Conservation (phyloP, 2,797 vertebrate genomes). For the Lacerta agilis region DNA sequence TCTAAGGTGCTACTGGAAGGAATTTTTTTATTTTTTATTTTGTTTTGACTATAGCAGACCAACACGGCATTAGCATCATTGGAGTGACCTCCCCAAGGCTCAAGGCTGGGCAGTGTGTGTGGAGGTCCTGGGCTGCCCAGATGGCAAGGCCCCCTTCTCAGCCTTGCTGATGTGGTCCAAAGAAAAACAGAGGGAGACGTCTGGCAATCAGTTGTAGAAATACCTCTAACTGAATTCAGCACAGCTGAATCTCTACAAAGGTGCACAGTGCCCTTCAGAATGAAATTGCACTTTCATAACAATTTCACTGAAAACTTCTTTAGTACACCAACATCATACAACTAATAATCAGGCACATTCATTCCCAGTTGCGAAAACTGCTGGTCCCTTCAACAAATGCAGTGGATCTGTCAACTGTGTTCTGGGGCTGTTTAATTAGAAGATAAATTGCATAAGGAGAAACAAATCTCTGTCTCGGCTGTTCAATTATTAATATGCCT, state of each 20-base stretch:
- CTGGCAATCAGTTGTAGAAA: neutral
- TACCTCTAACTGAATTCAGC: neutral
- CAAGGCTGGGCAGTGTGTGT: too few species aligned
- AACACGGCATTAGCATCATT: too few species aligned
- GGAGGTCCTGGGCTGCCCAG: too few species aligned
- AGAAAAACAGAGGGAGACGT: too few species aligned
- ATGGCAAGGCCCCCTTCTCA: too few species aligned
- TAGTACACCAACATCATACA: neutral
- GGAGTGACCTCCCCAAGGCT: too few species aligned
- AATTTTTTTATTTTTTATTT: too few species aligned
- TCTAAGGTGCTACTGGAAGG: too few species aligned
- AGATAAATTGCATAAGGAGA: constrained; percentile 30
- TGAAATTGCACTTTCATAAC: neutral
- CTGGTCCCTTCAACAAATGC: constrained; percentile 32
- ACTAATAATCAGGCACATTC: neutral
- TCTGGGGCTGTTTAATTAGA: constrained; percentile 59
- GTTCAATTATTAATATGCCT: constrained; percentile 72
- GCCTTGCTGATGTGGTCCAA: too few species aligned
- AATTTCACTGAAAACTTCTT: neutral
- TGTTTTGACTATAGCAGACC: too few species aligned
- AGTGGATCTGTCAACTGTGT: neutral
- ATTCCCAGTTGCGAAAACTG: constrained; percentile 11
- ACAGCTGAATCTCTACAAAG: neutral
- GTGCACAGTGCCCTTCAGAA: neutral
- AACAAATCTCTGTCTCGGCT: constrained; percentile 55